phyloP scores from a whole-genome alignment of 2,888 invertebrate genomes.

The Neoscelio sp. region DNA sequence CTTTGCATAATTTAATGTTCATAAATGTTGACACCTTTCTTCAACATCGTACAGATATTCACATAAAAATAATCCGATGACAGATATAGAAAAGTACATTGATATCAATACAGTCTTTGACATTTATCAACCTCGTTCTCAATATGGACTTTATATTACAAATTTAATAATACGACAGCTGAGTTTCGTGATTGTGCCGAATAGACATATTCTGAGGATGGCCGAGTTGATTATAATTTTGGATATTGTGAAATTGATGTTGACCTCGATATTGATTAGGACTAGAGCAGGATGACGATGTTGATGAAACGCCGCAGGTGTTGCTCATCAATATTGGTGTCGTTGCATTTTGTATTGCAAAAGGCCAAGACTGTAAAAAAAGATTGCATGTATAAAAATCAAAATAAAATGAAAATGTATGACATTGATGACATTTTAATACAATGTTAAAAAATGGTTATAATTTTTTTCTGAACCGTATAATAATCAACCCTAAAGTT shows the following conservation, averaged over 20 bases:
- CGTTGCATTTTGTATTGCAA: slow-evolving; percentile 49
- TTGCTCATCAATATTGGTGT: slow-evolving; percentile 44
- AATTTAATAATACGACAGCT: slow-evolving; percentile 48
- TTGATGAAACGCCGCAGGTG: slow-evolving; percentile 44
- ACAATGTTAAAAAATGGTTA: too few relatives aligned
- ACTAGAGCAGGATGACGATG: slow-evolving; percentile 27
- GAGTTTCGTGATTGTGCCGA: slow-evolving; percentile 42
- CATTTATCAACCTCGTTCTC: too few relatives aligned
- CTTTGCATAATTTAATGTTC: too few relatives aligned
- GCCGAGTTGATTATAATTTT: slow-evolving; percentile 32
- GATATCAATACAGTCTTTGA: too few relatives aligned
- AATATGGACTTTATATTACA: too few relatives aligned
- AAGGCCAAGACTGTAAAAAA: slow-evolving; percentile 57
- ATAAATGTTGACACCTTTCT: too few relatives aligned
- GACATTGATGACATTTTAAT: too few relatives aligned
- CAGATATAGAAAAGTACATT: too few relatives aligned
- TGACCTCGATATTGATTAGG: slow-evolving; percentile 44
- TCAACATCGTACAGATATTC: too few relatives aligned
- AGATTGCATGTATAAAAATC: not conserved
- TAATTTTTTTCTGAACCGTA: too few relatives aligned
- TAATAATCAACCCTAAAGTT: not conserved
- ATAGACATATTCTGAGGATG: slow-evolving; percentile 27
- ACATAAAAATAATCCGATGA: not conserved
- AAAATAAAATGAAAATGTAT: slow-evolving; percentile 2
- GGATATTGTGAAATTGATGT: slow-evolving; percentile 28